Evolutionary conservation across 2,113 vertebrate species (phyloP).

Genomic region (Oncorhynchus keta): DNA sequence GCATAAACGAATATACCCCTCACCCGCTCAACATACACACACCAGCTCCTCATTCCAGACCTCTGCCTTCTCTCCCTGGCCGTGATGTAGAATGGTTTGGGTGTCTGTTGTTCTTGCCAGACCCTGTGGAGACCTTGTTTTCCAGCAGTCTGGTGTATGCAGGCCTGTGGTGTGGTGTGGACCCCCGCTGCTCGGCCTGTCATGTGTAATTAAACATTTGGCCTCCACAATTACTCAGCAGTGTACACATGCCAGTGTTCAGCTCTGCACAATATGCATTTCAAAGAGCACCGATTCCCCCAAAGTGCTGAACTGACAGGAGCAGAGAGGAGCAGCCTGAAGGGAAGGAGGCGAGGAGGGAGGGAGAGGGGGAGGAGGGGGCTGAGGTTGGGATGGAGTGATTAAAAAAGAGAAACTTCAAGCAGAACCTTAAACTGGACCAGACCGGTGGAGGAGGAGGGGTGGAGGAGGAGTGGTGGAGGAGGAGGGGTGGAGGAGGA

Average conservation of each 20-base stretch:
- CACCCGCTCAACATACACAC: conserved; percentile 22
- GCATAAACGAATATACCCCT: too few relatives aligned
- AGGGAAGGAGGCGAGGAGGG: conserved; percentile 38
- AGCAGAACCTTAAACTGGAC: conserved; percentile 49
- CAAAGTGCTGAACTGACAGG: conserved; percentile 93
- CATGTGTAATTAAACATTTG: conserved; percentile 99
- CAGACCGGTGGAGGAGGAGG: background rate
- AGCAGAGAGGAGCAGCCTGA: conserved; percentile 74
- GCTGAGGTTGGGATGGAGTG: conserved; percentile 87
- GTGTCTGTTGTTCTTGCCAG: conserved; percentile 72
- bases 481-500: background rate
- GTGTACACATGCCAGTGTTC: conserved; percentile 91
- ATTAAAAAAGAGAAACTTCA: conserved; percentile 89
- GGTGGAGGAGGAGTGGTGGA: background rate
- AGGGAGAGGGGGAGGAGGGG: conserved; percentile 55
- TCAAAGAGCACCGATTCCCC: conserved; percentile 93
- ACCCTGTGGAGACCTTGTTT: conserved; percentile 74
- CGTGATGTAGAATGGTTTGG: conserved; percentile 31
- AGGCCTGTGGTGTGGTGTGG: conserved; percentile 67
- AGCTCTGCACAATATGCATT: conserved; percentile 91
- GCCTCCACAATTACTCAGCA: conserved; percentile 95
- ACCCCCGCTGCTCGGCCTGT: conserved; percentile 94
- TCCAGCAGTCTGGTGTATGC: conserved; percentile 78
- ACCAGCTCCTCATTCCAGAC: conserved; percentile 6
- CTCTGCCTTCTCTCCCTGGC: conserved; percentile 18